A percentile compares a stretch with the other conserved stretches of the same genome.
Conservation (phyloP, 2,888 invertebrate species). For the Watsonalla binaria region DNA sequence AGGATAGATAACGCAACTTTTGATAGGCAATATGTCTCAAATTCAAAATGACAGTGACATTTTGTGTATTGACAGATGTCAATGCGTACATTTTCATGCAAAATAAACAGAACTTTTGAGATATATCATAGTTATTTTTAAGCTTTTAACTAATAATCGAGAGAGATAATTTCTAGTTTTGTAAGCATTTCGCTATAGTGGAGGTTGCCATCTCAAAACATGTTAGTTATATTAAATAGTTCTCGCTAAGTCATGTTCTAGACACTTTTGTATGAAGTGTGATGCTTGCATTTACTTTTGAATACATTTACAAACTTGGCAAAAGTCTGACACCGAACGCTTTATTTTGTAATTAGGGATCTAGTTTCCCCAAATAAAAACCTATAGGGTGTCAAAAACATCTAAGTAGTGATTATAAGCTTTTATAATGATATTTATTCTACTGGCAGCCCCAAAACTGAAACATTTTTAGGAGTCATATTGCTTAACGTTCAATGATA, state of each 20-base stretch:
- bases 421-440: conserved; percentile 18
- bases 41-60: no score
- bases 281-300: conserved; percentile 64
- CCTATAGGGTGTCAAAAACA: no score
- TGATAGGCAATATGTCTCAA: no score
- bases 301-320: conserved; percentile 44
- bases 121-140: conserved; percentile 35
- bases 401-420: not conserved
- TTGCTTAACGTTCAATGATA: conserved; percentile 64
- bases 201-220: conserved; percentile 51
- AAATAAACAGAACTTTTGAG: conserved; percentile 17
- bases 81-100: not conserved
- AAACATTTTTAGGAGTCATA: conserved; percentile 56
- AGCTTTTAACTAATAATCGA: conserved; percentile 59
- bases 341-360: conserved; percentile 28
- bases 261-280: conserved; percentile 29
- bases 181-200: conserved; percentile 52
- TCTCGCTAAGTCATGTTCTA: conserved; percentile 23
- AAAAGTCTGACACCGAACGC: conserved; percentile 40
- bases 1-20: no score
- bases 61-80: no score
- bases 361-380: no score
- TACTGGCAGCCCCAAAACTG: conserved; percentile 51
- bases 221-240: conserved; percentile 25
- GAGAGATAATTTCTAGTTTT: conserved; percentile 68